phyloP scores from a whole-genome alignment of 2,113 vertebrate genomes.

The Poeciliopsis prolifica region DNA sequence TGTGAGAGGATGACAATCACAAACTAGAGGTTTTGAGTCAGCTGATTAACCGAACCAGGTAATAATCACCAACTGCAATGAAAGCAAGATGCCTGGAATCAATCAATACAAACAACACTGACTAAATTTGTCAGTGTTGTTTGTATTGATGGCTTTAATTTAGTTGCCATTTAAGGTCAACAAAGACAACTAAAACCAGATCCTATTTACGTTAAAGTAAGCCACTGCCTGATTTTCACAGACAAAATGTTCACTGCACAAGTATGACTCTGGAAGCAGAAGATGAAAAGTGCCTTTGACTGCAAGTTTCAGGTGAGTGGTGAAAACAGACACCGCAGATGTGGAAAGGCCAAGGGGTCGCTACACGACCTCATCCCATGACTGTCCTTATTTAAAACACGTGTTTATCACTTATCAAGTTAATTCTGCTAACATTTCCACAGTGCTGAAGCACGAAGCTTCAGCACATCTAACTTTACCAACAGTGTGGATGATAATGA shows the following conservation, averaged over 20 bases:
- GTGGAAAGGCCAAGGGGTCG: slow-evolving; percentile 24
- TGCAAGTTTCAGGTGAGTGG: slow-evolving; percentile 52
- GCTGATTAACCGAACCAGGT: too few species aligned
- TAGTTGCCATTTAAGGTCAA: slow-evolving; percentile 85
- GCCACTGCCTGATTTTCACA: slow-evolving; percentile 50
- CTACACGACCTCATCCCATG: slow-evolving; percentile 31
- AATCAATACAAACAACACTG: slow-evolving; percentile 9
- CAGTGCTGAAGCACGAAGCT: slow-evolving; percentile 5
- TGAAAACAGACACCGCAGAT: slow-evolving; percentile 46
- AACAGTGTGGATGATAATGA: slow-evolving; percentile 44
- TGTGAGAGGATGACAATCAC: too few species aligned
- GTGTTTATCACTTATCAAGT: slow-evolving; percentile 46
- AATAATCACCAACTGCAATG: not conserved
- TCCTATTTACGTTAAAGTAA: slow-evolving; percentile 60
- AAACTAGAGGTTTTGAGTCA: too few species aligned
- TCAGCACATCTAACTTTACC: slow-evolving; percentile 52
- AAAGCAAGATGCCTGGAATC: not conserved
- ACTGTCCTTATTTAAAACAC: slow-evolving; percentile 39
- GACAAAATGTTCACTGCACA: slow-evolving; percentile 56
- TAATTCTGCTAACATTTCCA: slow-evolving; percentile 43
- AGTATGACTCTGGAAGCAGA: slow-evolving; percentile 62
- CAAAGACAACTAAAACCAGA: slow-evolving; percentile 58
- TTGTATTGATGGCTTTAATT: slow-evolving; percentile 68
- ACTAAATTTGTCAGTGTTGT: not conserved
- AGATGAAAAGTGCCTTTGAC: slow-evolving; percentile 49